phyloP scores from a whole-genome alignment of 2,888 invertebrate species.

The Tortricodes alternella region DNA sequence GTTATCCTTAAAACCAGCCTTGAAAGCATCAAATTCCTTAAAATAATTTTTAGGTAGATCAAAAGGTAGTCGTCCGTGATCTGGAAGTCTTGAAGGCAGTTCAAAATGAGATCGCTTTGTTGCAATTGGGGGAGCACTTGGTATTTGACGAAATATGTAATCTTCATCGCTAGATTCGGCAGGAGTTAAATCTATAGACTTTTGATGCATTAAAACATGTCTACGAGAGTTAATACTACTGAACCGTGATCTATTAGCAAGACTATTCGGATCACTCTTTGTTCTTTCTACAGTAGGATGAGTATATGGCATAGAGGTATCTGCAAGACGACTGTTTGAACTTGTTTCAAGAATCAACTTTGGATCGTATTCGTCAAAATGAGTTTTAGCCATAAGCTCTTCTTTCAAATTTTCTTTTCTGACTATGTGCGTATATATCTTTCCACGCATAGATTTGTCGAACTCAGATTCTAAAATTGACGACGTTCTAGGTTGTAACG shows the following conservation, averaged over 20 bases:
- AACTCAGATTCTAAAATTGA: constrained; percentile 84
- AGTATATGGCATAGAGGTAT: constrained; percentile 80
- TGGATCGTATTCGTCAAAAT: constrained; percentile 88
- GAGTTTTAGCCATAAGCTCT: constrained; percentile 85
- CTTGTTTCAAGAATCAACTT: constrained; percentile 82
- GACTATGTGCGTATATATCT: constrained; percentile 66
- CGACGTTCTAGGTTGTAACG: constrained; percentile 68
- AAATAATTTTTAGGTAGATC: constrained; percentile 89
- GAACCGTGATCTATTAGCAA: constrained; percentile 87
- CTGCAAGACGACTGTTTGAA: constrained; percentile 77
- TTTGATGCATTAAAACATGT: constrained; percentile 92
- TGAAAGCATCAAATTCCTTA: constrained; percentile 84
- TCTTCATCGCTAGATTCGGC: constrained; percentile 94
- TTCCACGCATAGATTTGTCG: constrained; percentile 79
- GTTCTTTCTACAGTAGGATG: constrained; percentile 91
- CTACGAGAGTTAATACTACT: constrained; percentile 89
- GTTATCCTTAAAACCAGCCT: constrained; percentile 77
- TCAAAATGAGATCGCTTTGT: constrained; percentile 88
- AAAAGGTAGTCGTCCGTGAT: constrained; percentile 85
- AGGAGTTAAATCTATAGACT: constrained; percentile 92
- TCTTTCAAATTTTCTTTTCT: constrained; percentile 84
- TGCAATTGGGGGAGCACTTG: constrained; percentile 87
- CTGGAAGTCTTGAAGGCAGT: constrained; percentile 80
- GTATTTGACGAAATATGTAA: constrained; percentile 89
- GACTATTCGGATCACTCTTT: constrained; percentile 92